These are phyloP conservation scores for Chrysomela aeneicollis DNA, from an alignment of 2,888 invertebrate genomes.

Conservation along the genomic window DNA sequence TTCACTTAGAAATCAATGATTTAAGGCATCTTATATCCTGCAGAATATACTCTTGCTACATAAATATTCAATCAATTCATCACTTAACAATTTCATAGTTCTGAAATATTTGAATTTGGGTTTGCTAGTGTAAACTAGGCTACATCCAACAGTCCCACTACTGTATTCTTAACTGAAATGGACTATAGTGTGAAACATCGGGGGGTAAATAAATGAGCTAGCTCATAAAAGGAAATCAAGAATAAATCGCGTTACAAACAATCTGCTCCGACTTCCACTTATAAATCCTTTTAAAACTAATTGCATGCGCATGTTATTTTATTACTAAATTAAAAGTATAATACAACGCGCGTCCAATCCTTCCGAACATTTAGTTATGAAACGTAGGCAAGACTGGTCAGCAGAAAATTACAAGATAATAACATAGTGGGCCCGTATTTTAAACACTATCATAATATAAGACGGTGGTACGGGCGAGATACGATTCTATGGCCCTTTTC, in stretches of 20 bases:
- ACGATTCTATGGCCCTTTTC: conserved; percentile 33
- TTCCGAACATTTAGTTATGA: conserved; percentile 51
- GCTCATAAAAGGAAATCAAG: conserved; percentile 3
- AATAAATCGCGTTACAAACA: conserved; percentile 13
- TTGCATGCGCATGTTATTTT: conserved; percentile 58
- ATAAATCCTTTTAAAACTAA: conserved; percentile 62
- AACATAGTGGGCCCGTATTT: conserved; percentile 53
- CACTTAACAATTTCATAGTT: no score
- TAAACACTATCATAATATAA: conserved; percentile 53
- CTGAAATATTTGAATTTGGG: no score
- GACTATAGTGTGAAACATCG: no score
- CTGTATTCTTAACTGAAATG: no score
- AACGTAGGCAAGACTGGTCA: conserved; percentile 47
- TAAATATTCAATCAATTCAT: no score
- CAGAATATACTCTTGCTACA: no score
- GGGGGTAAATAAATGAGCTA: background rate
- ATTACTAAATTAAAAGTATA: conserved; percentile 59
- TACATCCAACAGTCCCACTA: no score
- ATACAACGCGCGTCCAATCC: conserved; percentile 50
- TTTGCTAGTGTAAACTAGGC: no score
- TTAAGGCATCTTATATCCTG: no score
- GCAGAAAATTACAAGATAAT: conserved; percentile 57
- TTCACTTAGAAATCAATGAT: no score
- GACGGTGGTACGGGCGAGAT: conserved; percentile 31
- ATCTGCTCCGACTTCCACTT: conserved; percentile 51